These are phyloP conservation scores for Enteromius anoplus DNA, from an alignment of 2,797 vertebrate genomes.

Conservation along the genomic window DNA sequence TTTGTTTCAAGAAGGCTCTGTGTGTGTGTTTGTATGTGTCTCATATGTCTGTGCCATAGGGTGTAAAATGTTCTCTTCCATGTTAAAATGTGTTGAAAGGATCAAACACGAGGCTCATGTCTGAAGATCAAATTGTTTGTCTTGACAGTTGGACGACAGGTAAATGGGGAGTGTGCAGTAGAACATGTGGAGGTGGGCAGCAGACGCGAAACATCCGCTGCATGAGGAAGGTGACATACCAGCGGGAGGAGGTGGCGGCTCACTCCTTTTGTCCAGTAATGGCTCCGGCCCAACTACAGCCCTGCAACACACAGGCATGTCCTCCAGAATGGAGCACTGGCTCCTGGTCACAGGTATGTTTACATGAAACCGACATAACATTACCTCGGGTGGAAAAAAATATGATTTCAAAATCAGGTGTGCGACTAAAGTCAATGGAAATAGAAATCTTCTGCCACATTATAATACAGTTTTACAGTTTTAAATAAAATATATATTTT, in stretches of 20 bases:
- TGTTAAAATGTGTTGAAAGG: conserved; percentile 1
- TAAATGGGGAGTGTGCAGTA: conserved; percentile 88
- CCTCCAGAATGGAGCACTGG: conserved; percentile 88
- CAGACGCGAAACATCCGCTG: conserved; percentile 87
- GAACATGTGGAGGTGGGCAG: conserved; percentile 87
- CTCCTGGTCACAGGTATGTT: conserved; percentile 90
- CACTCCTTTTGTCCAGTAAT: conserved; percentile 88
- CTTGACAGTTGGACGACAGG: conserved; percentile 84
- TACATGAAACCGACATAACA: neutral
- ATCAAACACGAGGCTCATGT: neutral
- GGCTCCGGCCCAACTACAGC: conserved; percentile 83
- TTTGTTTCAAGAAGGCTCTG: neutral
- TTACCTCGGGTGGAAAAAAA: neutral
- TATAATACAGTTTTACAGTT: neutral
- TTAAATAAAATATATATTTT: neutral
- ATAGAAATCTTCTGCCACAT: neutral
- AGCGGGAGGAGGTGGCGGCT: conserved; percentile 82
- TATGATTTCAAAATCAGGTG: neutral
- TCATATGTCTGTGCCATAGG: conserved; percentile 20
- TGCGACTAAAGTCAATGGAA: neutral
- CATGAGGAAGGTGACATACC: conserved; percentile 86
- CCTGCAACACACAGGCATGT: conserved; percentile 86
- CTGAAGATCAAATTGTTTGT: neutral
- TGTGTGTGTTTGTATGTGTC: neutral
- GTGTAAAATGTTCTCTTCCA: conserved; percentile 7